Conservation (phyloP, 2,797 vertebrate genomes). For the Nothura maculosa region DNA sequence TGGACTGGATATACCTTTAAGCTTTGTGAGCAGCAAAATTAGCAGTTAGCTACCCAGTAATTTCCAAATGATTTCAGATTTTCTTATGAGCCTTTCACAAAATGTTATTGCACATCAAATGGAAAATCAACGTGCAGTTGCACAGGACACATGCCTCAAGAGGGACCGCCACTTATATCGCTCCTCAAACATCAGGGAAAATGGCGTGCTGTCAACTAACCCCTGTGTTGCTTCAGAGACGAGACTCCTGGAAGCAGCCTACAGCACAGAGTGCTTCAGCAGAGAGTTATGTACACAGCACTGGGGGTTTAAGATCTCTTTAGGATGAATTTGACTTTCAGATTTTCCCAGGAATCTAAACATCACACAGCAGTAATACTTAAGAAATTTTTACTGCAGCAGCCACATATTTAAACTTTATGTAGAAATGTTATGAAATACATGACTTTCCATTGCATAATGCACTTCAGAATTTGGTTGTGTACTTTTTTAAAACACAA, state of each 20-base stretch:
- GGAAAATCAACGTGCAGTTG: neutral
- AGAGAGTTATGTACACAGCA: neutral
- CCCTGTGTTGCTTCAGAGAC: neutral
- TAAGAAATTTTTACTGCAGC: neutral
- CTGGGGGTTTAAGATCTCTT: neutral
- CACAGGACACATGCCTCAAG: neutral
- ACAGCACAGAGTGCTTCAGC: neutral
- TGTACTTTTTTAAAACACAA: neutral
- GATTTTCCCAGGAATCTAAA: constrained; percentile 1
- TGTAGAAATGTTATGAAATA: neutral
- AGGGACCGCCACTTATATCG: neutral
- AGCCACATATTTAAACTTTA: constrained; percentile 13
- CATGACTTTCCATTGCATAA: neutral
- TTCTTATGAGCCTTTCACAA: neutral
- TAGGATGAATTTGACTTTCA: neutral
- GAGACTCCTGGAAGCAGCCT: neutral
- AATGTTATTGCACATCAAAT: neutral
- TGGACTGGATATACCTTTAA: neutral
- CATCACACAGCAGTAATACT: neutral
- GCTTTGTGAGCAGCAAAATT: neutral
- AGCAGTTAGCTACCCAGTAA: neutral
- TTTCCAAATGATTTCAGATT: neutral
- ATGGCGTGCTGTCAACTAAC: neutral
- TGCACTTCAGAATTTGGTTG: neutral
- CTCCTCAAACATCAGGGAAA: neutral